A percentile compares a stretch with the other conserved stretches of the same genome.
Evolutionary conservation across 2,113 vertebrate genomes (phyloP).

Genomic region (Agapornis roseicollis): DNA sequence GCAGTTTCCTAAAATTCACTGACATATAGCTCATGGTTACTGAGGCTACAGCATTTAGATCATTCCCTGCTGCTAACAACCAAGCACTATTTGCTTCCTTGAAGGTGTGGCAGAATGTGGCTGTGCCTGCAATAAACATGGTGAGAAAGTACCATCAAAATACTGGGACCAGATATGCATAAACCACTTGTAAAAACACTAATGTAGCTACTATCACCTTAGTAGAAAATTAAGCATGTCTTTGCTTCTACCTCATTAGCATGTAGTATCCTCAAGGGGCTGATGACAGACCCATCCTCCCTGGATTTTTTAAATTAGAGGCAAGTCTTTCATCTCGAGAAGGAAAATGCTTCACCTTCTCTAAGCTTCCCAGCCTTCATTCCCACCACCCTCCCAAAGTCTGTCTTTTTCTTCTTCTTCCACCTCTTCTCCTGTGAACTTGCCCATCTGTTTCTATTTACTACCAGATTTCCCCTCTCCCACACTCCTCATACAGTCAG

Average conservation of each 20-base stretch:
- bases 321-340: background rate
- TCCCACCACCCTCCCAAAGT: background rate
- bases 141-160: background rate
- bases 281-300: background rate
- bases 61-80: background rate
- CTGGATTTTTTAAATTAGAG: background rate
- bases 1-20: background rate
- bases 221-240: background rate
- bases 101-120: background rate
- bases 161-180: background rate
- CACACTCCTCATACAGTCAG: background rate
- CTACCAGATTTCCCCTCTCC: background rate
- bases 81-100: background rate
- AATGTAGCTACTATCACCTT: background rate
- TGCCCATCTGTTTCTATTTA: conserved; percentile 17
- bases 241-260: background rate
- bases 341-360: background rate
- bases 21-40: background rate
- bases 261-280: background rate
- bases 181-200: background rate
- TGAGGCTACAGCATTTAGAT: background rate
- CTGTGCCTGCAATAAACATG: background rate
- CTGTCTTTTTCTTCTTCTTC: background rate
- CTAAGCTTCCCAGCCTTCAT: background rate
- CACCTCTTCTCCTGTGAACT: background rate